Conservation (phyloP, 2,888 invertebrate species). For the Eristalis tenax region DNA sequence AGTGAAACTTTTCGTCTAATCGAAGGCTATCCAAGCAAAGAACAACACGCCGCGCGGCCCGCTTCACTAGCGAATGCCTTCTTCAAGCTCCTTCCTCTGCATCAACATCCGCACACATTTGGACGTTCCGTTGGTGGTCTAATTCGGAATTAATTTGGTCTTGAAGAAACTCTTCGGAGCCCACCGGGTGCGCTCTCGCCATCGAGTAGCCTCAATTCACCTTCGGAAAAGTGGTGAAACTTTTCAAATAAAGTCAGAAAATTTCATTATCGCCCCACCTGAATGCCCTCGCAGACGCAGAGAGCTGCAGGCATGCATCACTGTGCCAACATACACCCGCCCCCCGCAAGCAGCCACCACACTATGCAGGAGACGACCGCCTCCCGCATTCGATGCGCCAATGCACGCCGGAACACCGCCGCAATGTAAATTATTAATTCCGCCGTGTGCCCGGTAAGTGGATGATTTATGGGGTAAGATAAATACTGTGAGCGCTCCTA, state of each 20-base stretch:
- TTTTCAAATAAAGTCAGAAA: constrained; percentile 67
- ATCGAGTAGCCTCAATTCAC: constrained; percentile 1
- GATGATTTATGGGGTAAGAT: constrained; percentile 70
- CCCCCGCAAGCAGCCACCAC: neutral
- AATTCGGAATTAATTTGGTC: constrained; percentile 66
- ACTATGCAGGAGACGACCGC: neutral
- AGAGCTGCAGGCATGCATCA: constrained; percentile 41
- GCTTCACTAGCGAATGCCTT: constrained; percentile 27
- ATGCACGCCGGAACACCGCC: constrained; percentile 31
- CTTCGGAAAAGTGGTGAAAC: constrained; percentile 35
- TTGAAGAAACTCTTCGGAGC: constrained; percentile 6
- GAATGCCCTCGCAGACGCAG: constrained; percentile 19
- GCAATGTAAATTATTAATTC: constrained; percentile 72
- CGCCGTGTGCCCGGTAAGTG: constrained; percentile 58
- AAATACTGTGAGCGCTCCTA: constrained; percentile 43
- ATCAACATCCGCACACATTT: neutral
- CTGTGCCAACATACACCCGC: neutral
- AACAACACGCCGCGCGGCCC: constrained; percentile 8
- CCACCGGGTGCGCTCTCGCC: neutral
- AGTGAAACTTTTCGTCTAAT: neutral
- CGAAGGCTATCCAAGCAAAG: constrained; percentile 15
- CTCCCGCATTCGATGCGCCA: constrained; percentile 48
- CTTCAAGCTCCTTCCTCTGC: constrained; percentile 13
- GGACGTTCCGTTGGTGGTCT: constrained; percentile 56
- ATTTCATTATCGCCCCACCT: constrained; percentile 40